phyloP scores from a whole-genome alignment of 1,140 invertebrate species.

The Dryas iulia region DNA sequence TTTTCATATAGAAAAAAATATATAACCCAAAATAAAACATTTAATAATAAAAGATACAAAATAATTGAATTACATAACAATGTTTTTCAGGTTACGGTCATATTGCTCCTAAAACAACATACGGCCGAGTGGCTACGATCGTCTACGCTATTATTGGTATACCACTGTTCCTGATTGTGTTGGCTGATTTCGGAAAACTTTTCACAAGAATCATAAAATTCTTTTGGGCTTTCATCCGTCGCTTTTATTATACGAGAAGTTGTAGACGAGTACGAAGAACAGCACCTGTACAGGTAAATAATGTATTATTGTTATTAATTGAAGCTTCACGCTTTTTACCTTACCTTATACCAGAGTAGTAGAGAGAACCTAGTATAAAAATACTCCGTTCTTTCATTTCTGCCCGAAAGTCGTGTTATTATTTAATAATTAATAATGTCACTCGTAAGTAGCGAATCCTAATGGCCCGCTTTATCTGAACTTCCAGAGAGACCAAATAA shows the following conservation, averaged over 20 bases:
- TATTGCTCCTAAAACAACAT: slow-evolving; percentile 91
- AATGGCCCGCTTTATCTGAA: too few species aligned
- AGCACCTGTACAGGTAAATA: slow-evolving; percentile 86
- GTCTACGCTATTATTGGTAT: slow-evolving; percentile 97
- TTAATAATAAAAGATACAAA: background rate
- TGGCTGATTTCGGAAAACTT: slow-evolving; percentile 96
- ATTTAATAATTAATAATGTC: too few species aligned
- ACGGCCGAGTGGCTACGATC: slow-evolving; percentile 93
- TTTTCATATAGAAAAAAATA: background rate
- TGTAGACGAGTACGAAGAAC: slow-evolving; percentile 89
- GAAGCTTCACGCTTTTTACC: too few species aligned
- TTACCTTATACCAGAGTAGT: too few species aligned
- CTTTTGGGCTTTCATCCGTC: slow-evolving; percentile 93
- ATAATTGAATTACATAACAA: background rate
- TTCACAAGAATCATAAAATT: slow-evolving; percentile 96
- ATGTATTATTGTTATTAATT: background rate
- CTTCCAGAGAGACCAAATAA: too few species aligned
- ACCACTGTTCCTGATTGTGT: slow-evolving; percentile 93
- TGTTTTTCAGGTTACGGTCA: slow-evolving; percentile 93
- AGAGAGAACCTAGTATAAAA: too few species aligned
- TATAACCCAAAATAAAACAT: background rate
- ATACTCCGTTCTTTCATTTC: too few species aligned
- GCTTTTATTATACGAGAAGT: slow-evolving; percentile 92
- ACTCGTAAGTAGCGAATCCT: too few species aligned
- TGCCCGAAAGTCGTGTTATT: too few species aligned